A percentile compares a stretch with the other conserved stretches of the same genome.
phyloP scores from a whole-genome alignment of 2,113 vertebrate genomes.

The Paradoxurus hermaphroditus region DNA sequence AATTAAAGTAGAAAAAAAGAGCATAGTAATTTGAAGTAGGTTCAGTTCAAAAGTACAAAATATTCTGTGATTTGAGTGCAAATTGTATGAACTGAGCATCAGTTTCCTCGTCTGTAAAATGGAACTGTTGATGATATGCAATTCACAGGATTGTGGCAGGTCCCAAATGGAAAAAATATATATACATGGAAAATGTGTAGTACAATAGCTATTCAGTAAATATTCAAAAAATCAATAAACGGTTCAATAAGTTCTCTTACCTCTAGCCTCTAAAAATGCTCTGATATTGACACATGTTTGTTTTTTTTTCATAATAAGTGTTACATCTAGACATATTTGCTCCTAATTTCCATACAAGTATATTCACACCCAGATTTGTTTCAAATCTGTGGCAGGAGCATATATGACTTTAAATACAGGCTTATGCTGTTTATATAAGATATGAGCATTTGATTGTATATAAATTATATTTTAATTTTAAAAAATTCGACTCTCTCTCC shows the following conservation, averaged over 20 bases:
- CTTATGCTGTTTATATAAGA: not conserved
- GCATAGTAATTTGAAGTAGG: not conserved
- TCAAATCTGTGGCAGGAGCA: not conserved
- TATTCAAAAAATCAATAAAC: not conserved
- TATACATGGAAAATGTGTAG: not conserved
- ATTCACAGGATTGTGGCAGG: not conserved
- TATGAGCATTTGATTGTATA: conserved; percentile 18
- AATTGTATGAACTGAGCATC: not conserved
- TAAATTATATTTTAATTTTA: conserved; percentile 11
- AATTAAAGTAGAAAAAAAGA: not conserved
- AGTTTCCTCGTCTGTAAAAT: conserved; percentile 6
- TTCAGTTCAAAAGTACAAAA: not conserved
- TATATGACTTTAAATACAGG: conserved; percentile 25
- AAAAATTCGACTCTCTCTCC: not conserved
- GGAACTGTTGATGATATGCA: not conserved
- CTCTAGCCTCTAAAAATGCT: not conserved
- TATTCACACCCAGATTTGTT: conserved; percentile 25
- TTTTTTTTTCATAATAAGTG: not conserved
- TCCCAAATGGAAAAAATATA: not conserved
- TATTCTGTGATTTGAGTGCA: not conserved
- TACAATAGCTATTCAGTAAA: not conserved
- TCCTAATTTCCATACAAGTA: conserved; percentile 47
- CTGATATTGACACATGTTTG: not conserved
- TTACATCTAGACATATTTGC: conserved; percentile 4
- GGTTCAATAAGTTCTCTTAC: not conserved